phyloP scores from a whole-genome alignment of 92 coral and sea anemone genomes.

The Porites lobata region DNA sequence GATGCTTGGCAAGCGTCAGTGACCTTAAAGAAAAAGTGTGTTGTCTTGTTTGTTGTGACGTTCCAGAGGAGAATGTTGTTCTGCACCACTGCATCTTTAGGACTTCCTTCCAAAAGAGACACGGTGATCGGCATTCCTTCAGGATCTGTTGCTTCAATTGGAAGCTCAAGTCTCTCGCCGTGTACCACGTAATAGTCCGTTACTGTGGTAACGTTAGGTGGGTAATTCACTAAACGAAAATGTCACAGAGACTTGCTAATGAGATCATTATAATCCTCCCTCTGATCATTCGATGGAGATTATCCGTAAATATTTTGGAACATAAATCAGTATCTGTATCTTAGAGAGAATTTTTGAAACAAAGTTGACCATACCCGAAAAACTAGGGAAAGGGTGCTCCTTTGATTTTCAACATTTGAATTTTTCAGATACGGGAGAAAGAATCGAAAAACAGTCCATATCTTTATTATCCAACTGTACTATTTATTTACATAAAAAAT shows the following conservation, averaged over 20 bases:
- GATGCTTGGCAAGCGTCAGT: slow-evolving; percentile 62
- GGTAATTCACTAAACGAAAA: slow-evolving; percentile 42
- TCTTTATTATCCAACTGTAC: no score
- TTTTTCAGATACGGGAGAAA: no score
- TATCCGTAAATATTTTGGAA: no score
- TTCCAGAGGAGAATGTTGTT: slow-evolving; percentile 46
- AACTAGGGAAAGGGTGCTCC: no score
- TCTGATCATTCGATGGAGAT: no score
- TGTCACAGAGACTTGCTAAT: not conserved
- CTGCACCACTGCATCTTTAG: slow-evolving; percentile 33
- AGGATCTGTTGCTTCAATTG: slow-evolving; percentile 58
- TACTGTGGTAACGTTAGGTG: slow-evolving; percentile 50
- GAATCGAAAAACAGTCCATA: no score
- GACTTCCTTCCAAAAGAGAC: slow-evolving; percentile 28
- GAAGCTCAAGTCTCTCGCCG: slow-evolving; percentile 34
- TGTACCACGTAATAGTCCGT: slow-evolving; percentile 46
- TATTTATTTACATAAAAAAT: no score
- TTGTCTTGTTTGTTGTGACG: slow-evolving; percentile 28
- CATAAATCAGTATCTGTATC: no score
- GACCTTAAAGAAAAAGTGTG: slow-evolving; percentile 43
- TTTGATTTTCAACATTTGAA: no score
- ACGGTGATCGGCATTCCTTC: slow-evolving; percentile 55
- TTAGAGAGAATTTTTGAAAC: no score
- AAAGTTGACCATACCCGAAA: no score
- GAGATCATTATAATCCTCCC: no score